phyloP scores from a whole-genome alignment of 2,888 invertebrate genomes.

The Zaprionus obscuricornis region DNA sequence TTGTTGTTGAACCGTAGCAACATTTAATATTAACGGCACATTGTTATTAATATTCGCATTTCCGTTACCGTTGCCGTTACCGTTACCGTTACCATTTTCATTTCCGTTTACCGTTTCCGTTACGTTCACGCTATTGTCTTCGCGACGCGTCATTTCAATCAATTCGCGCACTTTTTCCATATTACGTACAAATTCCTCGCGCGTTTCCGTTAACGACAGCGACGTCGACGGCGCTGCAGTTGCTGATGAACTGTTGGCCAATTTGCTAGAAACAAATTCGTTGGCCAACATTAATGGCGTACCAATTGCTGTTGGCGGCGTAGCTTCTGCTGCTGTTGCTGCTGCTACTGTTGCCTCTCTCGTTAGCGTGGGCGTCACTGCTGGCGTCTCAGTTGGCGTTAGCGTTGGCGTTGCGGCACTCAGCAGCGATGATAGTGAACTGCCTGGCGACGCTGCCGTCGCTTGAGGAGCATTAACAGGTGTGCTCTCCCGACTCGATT shows the following conservation, averaged over 20 bases:
- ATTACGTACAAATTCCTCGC: constrained; percentile 68
- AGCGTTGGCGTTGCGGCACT: constrained; percentile 43
- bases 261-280: constrained; percentile 27
- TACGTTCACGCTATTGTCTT: constrained; percentile 23
- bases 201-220: no score
- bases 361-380: constrained; percentile 40
- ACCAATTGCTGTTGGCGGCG: constrained; percentile 1
- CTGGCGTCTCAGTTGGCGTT: constrained; percentile 8
- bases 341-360: no score
- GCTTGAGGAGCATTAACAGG: constrained; percentile 68
- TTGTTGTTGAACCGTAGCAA: constrained; percentile 7
- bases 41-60: constrained; percentile 2
- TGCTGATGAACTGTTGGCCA: constrained; percentile 62
- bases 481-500: constrained; percentile 75
- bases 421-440: constrained; percentile 46
- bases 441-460: constrained; percentile 17
- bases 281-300: constrained; percentile 29
- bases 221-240: constrained; percentile 67
- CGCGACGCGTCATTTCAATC: constrained; percentile 72
- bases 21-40: constrained; percentile 3
- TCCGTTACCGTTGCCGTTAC: background rate
- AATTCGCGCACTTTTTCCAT: constrained; percentile 82
- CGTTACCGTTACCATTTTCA: constrained; percentile 1
- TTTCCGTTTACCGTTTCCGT: constrained; percentile 5
- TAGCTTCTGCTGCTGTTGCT: no score